Evolutionary conservation across 2,797 vertebrate species (phyloP).

Genomic region (Pipistrellus kuhlii): DNA sequence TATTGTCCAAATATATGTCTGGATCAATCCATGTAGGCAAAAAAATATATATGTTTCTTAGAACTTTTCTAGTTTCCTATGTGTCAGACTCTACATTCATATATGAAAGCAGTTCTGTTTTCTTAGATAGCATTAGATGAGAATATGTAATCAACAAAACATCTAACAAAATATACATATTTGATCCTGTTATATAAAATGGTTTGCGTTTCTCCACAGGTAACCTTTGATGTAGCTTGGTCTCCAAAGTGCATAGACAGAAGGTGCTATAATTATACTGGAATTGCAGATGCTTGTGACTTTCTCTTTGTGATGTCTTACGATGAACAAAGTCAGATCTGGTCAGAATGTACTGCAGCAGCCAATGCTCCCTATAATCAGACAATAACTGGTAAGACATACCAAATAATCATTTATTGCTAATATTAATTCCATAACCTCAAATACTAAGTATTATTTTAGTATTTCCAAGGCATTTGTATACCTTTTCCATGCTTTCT

Average conservation of each 20-base stretch:
- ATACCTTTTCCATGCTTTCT: constrained; percentile 39
- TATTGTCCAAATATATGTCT: neutral
- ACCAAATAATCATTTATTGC: constrained; percentile 27
- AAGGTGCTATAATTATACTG: constrained; percentile 95
- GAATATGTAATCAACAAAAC: constrained; percentile 11
- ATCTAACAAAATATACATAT: neutral
- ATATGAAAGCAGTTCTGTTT: constrained; percentile 26
- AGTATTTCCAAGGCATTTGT: constrained; percentile 54
- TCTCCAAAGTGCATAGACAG: constrained; percentile 93
- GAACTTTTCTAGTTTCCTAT: neutral
- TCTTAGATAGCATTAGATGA: constrained; percentile 25
- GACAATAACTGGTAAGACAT: constrained; percentile 91
- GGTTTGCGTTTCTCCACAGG: constrained; percentile 86
- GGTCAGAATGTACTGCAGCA: constrained; percentile 93
- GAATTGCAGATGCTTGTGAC: constrained; percentile 94
- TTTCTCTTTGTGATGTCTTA: constrained; percentile 99
- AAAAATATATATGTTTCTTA: constrained; percentile 64
- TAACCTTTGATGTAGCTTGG: constrained; percentile 98
- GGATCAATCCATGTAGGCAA: neutral
- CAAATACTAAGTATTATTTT: constrained; percentile 27
- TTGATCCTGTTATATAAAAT: constrained; percentile 4
- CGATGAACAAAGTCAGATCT: constrained; percentile 96
- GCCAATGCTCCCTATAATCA: constrained; percentile 94
- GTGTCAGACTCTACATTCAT: neutral
- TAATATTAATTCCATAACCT: constrained; percentile 37